Evolutionary conservation across 1,140 invertebrate species (phyloP).

Genomic region (Leguminivora glycinivorella): DNA sequence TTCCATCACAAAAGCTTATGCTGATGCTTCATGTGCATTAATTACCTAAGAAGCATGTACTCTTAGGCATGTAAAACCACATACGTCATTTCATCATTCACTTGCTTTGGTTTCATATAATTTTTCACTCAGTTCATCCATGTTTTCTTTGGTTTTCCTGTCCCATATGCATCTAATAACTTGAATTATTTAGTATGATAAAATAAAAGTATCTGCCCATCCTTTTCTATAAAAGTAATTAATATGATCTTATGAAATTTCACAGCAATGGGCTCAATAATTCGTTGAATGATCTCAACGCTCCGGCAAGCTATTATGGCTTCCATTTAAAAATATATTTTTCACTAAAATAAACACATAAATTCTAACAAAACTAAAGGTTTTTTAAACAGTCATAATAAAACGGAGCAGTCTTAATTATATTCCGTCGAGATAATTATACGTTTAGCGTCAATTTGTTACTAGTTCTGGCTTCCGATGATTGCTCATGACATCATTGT

Average conservation of each 20-base stretch:
- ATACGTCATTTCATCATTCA: too few species aligned
- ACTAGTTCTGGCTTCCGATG: slow-evolving; percentile 22
- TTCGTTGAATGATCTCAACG: background rate
- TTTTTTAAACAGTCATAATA: slow-evolving; percentile 11
- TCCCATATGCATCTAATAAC: too few species aligned
- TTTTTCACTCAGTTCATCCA: too few species aligned
- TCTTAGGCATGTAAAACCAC: too few species aligned
- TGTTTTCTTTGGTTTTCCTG: too few species aligned
- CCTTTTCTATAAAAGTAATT: background rate
- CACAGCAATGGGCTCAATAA: background rate
- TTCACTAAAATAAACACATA: background rate
- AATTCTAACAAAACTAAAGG: slow-evolving; percentile 21
- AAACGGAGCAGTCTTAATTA: slow-evolving; percentile 25
- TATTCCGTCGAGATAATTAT: slow-evolving; percentile 25
- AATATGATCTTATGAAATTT: background rate
- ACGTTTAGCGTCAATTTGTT: slow-evolving; percentile 26
- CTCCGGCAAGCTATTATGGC: background rate
- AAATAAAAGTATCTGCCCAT: background rate
- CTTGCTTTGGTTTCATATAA: too few species aligned
- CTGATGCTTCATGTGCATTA: too few species aligned
- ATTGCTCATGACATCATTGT: slow-evolving; percentile 21
- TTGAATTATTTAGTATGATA: background rate
- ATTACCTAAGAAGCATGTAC: too few species aligned
- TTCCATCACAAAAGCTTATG: too few species aligned
- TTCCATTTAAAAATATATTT: background rate